Conservation (phyloP, 2,113 vertebrate genomes). For the Channa maculata region DNA sequence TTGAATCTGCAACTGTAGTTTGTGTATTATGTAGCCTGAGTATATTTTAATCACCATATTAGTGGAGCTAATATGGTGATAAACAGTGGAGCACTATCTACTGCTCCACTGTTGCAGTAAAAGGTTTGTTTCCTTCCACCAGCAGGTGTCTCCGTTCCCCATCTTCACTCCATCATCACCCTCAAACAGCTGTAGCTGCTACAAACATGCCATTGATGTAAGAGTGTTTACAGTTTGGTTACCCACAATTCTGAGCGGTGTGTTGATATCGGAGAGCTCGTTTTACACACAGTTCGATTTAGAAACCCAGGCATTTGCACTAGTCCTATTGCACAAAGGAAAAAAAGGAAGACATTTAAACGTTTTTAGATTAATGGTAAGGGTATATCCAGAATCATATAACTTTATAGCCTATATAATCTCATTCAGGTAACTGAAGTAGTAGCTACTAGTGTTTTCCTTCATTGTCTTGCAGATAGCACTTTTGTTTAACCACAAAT, state of each 20-base stretch:
- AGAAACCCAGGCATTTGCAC: not conserved
- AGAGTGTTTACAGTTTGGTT: conserved; percentile 68
- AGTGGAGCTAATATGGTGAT: too few species aligned
- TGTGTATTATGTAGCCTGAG: not conserved
- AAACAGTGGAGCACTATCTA: too few species aligned
- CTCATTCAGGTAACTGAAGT: too few species aligned
- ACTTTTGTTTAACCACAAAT: not conserved
- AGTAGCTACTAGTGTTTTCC: not conserved
- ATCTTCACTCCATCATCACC: conserved; percentile 69
- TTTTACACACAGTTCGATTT: conserved; percentile 32
- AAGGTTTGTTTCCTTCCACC: conserved; percentile 27
- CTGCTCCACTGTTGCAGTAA: too few species aligned
- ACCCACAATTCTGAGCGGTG: conserved; percentile 59
- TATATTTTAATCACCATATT: not conserved
- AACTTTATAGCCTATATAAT: too few species aligned
- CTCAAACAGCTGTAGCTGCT: conserved; percentile 79
- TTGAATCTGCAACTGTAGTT: not conserved
- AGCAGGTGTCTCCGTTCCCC: conserved; percentile 73
- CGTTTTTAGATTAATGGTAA: too few species aligned
- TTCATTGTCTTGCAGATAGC: not conserved
- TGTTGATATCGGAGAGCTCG: conserved; percentile 26
- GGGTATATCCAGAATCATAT: not conserved
- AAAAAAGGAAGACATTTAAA: too few species aligned
- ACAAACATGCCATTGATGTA: conserved; percentile 80
- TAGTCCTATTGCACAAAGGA: too few species aligned